Percentiles rank a stretch among this genome's conserved stretches.
Conservation (phyloP, 2,113 vertebrate genomes). For the Atrichornis clamosus region DNA sequence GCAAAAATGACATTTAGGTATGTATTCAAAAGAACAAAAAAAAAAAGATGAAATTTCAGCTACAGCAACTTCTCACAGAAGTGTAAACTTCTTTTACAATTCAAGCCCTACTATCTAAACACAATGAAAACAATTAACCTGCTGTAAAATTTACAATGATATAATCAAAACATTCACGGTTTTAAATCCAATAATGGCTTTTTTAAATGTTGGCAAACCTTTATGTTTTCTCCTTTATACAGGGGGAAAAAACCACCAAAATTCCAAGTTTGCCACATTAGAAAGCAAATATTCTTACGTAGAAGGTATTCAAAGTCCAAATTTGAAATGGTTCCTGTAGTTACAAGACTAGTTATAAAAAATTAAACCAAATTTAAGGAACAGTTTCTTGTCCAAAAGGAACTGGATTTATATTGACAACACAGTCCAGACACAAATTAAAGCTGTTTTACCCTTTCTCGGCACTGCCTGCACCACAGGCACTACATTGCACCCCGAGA, state of each 20-base stretch:
- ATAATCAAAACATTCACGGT: not conserved
- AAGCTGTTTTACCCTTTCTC: not conserved
- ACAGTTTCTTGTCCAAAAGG: not conserved
- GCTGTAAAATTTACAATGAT: not conserved
- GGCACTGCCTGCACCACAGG: rapidly evolving
- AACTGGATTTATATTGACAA: not conserved
- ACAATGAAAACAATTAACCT: not conserved
- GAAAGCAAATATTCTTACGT: not conserved
- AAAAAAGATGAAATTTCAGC: not conserved
- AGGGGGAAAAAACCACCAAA: not conserved
- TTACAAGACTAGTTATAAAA: not conserved
- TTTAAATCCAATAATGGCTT: not conserved
- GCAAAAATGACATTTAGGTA: not conserved
- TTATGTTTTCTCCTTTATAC: not conserved
- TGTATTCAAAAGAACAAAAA: not conserved
- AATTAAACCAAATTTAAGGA: not conserved
- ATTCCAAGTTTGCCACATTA: not conserved
- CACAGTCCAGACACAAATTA: not conserved
- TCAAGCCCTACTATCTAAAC: not conserved
- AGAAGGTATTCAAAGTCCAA: not conserved
- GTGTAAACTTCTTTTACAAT: not conserved
- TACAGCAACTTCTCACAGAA: not conserved
- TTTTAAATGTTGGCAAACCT: not conserved
- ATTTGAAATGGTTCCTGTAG: not conserved
- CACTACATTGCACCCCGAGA: not conserved